A percentile compares a stretch with the other conserved stretches of the same genome.
Evolutionary conservation across 1,140 invertebrate genomes (phyloP).

Genomic region (Drosophila nebulosa): DNA sequence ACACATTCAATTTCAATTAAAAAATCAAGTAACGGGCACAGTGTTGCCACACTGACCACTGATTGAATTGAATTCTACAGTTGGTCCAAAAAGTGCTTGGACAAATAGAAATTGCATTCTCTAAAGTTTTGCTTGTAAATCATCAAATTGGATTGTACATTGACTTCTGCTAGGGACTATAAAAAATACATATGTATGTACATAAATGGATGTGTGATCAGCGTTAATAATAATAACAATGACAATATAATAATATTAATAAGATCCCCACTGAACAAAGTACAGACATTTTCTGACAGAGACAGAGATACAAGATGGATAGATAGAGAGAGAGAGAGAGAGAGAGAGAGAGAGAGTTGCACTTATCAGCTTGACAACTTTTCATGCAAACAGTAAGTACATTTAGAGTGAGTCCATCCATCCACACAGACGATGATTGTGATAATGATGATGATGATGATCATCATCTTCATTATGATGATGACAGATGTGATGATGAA

Average conservation of each 20-base stretch:
- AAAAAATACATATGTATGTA: background rate
- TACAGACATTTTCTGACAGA: constrained; percentile 27
- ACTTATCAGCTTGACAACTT: constrained; percentile 44
- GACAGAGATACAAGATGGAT: background rate
- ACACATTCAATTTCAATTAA: constrained; percentile 5
- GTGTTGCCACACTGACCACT: constrained; percentile 4
- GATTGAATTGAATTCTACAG: background rate
- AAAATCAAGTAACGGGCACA: constrained; percentile 1
- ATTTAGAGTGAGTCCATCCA: constrained; percentile 72
- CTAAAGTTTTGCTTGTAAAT: background rate
- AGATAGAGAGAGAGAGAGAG: constrained; percentile 21
- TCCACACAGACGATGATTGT: background rate
- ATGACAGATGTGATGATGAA: background rate
- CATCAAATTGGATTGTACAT: background rate
- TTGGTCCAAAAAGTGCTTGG: background rate
- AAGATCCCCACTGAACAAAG: constrained; percentile 66
- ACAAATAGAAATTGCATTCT: background rate
- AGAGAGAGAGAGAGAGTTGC: constrained; percentile 30
- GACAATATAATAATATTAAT: constrained; percentile 70
- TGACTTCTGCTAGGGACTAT: background rate
- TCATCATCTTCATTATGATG: too few relatives aligned
- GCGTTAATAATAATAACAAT: constrained; percentile 65
- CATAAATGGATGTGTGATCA: constrained; percentile 4
- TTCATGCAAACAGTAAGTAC: constrained; percentile 58
- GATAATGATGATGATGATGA: background rate